These are phyloP conservation scores for Zalophus californianus DNA, from an alignment of 2,797 vertebrate genomes.

Conservation along the genomic window DNA sequence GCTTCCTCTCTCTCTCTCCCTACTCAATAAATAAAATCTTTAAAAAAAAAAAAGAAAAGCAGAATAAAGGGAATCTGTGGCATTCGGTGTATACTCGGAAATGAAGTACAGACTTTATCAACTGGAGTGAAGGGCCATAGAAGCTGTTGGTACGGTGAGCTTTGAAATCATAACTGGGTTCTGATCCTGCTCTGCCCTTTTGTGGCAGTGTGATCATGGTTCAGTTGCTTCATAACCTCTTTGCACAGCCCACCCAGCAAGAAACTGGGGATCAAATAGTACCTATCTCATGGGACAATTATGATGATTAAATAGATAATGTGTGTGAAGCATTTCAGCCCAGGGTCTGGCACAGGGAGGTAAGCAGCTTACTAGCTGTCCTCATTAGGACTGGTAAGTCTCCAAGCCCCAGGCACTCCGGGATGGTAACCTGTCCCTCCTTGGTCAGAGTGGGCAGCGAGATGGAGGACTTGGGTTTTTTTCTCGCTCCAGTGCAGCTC, in stretches of 20 bases:
- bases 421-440: neutral
- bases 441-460: neutral
- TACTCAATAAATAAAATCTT: too few species aligned
- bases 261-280: neutral
- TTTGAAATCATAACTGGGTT: neutral
- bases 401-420: neutral
- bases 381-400: neutral
- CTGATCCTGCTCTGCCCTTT: rapidly evolving
- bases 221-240: neutral
- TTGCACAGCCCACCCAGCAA: neutral
- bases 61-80: neutral
- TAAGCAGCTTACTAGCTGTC: neutral
- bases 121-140: rapidly evolving
- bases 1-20: too few species aligned
- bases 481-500: neutral
- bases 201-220: neutral
- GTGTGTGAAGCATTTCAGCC: neutral
- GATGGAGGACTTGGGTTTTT: neutral
- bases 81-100: rapidly evolving
- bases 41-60: neutral
- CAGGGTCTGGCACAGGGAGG: neutral
- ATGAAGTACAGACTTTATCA: neutral
- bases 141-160: rapidly evolving
- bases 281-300: neutral
- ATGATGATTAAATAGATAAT: neutral